These are phyloP conservation scores for Aphidius colemani DNA, from an alignment of 2,888 invertebrate species.

Conservation along the genomic window DNA sequence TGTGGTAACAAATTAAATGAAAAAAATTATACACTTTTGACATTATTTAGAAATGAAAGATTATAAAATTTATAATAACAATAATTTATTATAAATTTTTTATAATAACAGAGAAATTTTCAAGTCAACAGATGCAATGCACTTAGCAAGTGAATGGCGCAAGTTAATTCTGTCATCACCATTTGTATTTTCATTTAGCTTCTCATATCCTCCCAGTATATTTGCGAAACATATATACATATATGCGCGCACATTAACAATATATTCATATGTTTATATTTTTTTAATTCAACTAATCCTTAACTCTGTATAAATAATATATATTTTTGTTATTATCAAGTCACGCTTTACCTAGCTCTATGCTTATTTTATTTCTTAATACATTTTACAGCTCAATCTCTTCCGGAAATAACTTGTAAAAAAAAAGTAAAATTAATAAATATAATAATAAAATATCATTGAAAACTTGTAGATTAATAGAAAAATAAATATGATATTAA, in stretches of 20 bases:
- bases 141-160: constrained; percentile 13
- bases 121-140: neutral
- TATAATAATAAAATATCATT: constrained; percentile 6
- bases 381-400: neutral
- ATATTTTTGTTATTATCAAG: neutral
- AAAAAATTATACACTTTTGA: no score
- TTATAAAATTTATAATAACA: no score
- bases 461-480: neutral
- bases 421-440: constrained; percentile 5
- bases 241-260: neutral
- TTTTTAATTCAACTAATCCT: neutral
- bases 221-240: neutral
- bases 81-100: no score
- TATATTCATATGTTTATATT: neutral
- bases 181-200: neutral
- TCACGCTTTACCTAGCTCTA: constrained; percentile 18
- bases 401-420: neutral
- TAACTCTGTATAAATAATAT: constrained; percentile 2
- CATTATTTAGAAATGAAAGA: no score
- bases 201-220: no score
- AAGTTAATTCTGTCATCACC: constrained; percentile 6
- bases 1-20: no score
- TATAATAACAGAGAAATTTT: neutral
- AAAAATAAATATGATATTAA: no score
- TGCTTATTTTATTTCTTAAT: constrained; percentile 13